Percentiles rank a stretch among this genome's conserved stretches.
phyloP scores from a whole-genome alignment of 2,888 invertebrate species.

The Aproaerema taeniolella region DNA sequence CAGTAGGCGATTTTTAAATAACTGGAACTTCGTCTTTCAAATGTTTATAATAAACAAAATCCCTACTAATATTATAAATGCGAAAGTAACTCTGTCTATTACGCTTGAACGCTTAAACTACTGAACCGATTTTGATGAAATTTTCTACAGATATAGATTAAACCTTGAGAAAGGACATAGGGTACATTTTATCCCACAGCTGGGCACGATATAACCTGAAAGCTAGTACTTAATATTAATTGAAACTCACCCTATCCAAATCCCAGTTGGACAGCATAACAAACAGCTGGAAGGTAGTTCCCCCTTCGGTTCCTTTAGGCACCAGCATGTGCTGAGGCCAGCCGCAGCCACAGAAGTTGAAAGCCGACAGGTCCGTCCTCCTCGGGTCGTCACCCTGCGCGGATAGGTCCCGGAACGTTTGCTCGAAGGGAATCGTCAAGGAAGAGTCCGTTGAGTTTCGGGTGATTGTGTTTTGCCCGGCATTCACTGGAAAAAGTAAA shows the following conservation, averaged over 20 bases:
- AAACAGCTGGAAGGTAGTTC: conserved; percentile 55
- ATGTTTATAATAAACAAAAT: too few species aligned
- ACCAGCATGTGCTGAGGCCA: conserved; percentile 79
- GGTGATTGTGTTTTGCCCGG: conserved; percentile 74
- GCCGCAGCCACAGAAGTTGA: conserved; percentile 80
- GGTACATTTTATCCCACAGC: too few species aligned
- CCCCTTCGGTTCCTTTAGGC: conserved; percentile 67
- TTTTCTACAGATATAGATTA: too few species aligned
- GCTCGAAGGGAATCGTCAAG: conserved; percentile 76
- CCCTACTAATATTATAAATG: too few species aligned
- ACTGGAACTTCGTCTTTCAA: too few species aligned
- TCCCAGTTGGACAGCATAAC: conserved; percentile 72
- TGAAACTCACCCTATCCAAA: conserved; percentile 55
- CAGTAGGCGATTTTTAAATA: too few species aligned
- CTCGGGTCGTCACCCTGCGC: conserved; percentile 38
- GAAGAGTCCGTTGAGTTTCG: conserved; percentile 79
- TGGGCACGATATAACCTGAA: too few species aligned
- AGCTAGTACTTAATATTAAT: too few species aligned
- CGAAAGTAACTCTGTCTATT: too few species aligned
- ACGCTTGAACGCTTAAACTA: too few species aligned
- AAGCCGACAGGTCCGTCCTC: conserved; percentile 37
- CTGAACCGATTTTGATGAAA: too few species aligned
- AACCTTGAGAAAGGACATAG: too few species aligned
- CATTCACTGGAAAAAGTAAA: conserved; percentile 63
- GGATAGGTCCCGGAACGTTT: conserved; percentile 75